Evolutionary conservation across 2,797 vertebrate species (phyloP).

Genomic region (Channa striata): DNA sequence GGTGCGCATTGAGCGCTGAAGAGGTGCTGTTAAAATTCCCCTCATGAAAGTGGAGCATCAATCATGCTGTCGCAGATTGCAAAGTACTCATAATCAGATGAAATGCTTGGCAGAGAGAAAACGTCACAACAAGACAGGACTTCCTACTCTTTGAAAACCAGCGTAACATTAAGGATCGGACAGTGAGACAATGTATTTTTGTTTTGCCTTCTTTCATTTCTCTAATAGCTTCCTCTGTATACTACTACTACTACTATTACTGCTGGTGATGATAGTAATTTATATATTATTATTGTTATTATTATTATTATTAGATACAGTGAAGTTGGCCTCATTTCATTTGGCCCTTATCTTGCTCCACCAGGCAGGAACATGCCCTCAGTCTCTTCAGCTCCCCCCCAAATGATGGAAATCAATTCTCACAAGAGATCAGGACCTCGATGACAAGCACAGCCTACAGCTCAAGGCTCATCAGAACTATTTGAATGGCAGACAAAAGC

Average conservation of each 20-base stretch:
- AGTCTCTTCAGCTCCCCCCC: conserved; percentile 63
- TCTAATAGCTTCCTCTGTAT: conserved; percentile 6
- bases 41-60: conserved; percentile 98
- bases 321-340: conserved; percentile 81
- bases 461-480: conserved; percentile 81
- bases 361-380: conserved; percentile 77
- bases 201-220: conserved; percentile 30
- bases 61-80: conserved; percentile 96
- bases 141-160: conserved; percentile 70
- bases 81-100: conserved; percentile 96
- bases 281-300: too few species aligned
- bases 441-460: conserved; percentile 80
- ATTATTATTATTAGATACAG: conserved; percentile 11
- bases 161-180: conserved; percentile 61
- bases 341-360: conserved; percentile 80
- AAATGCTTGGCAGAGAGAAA: conserved; percentile 88
- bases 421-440: conserved; percentile 85
- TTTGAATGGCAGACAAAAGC: conserved; percentile 85
- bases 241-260: too few species aligned
- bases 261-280: too few species aligned
- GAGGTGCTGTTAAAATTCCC: conserved; percentile 99
- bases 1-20: conserved; percentile 95
- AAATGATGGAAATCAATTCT: conserved; percentile 88
- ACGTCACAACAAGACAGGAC: conserved; percentile 86
- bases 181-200: conserved; percentile 57